Base-by-base conservation (phyloP, 2,797 vertebrate genomes). In the Molothrus aeneus region DNA sequence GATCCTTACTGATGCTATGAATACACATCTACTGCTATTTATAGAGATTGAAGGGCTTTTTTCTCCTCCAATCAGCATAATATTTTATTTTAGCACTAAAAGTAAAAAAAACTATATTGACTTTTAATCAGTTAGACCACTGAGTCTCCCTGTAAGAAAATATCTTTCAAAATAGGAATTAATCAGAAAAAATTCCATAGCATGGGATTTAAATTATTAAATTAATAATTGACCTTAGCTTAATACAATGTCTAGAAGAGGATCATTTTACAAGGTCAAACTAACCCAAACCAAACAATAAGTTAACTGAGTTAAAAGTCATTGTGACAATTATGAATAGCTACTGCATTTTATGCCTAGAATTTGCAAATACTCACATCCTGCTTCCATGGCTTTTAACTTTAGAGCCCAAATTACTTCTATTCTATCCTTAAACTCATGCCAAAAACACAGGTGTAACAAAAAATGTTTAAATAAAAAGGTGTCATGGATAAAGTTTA, bases 221-320 rank as follows among this genome's bases (percentile, higher is more conserved):
- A 94, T 66, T 81, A 90, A 73, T 85, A 77, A 82, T 21, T 94
- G 24, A 88, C 80, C 32, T 31, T 45, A 64, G 25, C 34, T 86
- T 47, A 86, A 81, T 28, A 72, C 7, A 81, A 92, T 53, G 92
- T 65, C 83, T 48, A 0, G 93, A 92, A 86, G 65, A 66, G 90
- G 88, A 97, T 80, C 60, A 79, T 93, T 70, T 96, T 94, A 91
- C 90, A 96, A 97, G 90, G 94, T 95, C 93, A 93, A 47, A 65
- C 60, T 80, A 74, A 69, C 63, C 69, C 73, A 91, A 83, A 26
- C 8, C 60, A 95, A 95, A 86, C 53, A 56, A 48, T 57, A 53
- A 64, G 24, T 42, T 63, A 85, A 47, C 48, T 45, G 31, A 50
- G 42, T 93, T 82, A 74, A 88, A 96, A 92, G 94, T 61, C 74